Evolutionary conservation across 2,797 vertebrate genomes (phyloP), one percentile per base, ranked within the genome.

Genomic region (Chelmon rostratus): DNA sequence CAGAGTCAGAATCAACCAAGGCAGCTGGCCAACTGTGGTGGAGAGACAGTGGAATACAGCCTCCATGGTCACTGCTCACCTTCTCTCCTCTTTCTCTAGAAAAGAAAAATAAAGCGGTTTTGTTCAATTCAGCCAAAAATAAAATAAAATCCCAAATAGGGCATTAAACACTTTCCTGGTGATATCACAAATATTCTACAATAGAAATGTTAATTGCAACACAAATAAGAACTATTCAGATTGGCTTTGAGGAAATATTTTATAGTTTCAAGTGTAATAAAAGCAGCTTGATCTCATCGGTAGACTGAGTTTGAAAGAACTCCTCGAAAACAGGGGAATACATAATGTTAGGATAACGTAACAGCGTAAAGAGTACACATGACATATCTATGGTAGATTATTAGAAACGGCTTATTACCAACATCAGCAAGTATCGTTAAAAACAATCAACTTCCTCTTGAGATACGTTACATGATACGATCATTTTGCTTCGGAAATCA

Each of bases 1-100:
- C 63, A 96, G 77, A 62, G 90, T 80, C 47, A 96, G 75, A 52
- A 95, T 64, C 54, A 86, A 64, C 79, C 94, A 91, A 46, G 92
- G 83, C 81, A 89, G 77, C 68, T 81, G 81, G 62, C 76, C 87
- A 87, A 73, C 70, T 81, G 79, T 72, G 63, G 78, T 62, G 65
- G 74, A 49, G 67, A 78, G 50, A 79, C 68, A 53, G 72, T 68
- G 80, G 86, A 63, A 76, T 23, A 61, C 58, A 73, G 80, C 56
- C 71, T 83, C 86, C 93, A 93, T 93, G 79, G 73, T 87, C 83
- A 81, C 78, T 64, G 85, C 84, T 89, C 87, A 75, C 78, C 62
- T 82, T 85, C 78, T 78, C 79, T 76, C 46, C 64, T 79, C 64
- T 84, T 74, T 68, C 70, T 86, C 84, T 90, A 21, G 33, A 72